phyloP scores from a whole-genome alignment of 2,797 vertebrate species.

The Percopsis omiscomaycus region DNA sequence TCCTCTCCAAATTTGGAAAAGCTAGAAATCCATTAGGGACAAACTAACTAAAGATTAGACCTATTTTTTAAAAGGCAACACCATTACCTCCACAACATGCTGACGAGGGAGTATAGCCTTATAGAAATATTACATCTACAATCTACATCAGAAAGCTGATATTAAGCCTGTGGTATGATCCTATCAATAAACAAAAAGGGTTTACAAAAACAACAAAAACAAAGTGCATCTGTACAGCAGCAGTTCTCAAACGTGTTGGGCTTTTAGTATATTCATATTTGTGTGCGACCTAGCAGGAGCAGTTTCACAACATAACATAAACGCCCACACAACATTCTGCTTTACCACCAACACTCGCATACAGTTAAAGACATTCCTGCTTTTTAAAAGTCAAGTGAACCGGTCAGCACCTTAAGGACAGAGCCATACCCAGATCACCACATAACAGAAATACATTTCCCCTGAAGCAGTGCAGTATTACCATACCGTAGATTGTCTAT shows the following conservation, averaged over 20 bases:
- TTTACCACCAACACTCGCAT: neutral
- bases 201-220: slow-evolving; percentile 9
- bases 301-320: too few species aligned
- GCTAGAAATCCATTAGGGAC: slow-evolving; percentile 7
- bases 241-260: too few species aligned
- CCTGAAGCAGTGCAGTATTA: slow-evolving; percentile 2
- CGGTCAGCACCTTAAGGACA: neutral
- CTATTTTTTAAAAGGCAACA: slow-evolving; percentile 4
- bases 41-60: slow-evolving; percentile 8
- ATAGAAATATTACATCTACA: slow-evolving; percentile 11
- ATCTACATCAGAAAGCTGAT: slow-evolving; percentile 11
- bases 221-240: neutral
- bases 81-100: slow-evolving; percentile 12
- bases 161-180: slow-evolving; percentile 6
- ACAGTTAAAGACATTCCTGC: slow-evolving; percentile 7
- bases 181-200: neutral
- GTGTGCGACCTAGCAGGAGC: too few species aligned
- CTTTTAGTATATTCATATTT: too few species aligned
- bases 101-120: slow-evolving; percentile 17
- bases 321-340: too few species aligned
- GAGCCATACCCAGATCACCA: neutral
- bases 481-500: slow-evolving; percentile 8
- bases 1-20: neutral
- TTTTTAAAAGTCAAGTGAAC: slow-evolving; percentile 15
- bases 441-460: slow-evolving; percentile 1